phyloP scores from a whole-genome alignment of 2,113 vertebrate genomes.

The Mola mola region DNA sequence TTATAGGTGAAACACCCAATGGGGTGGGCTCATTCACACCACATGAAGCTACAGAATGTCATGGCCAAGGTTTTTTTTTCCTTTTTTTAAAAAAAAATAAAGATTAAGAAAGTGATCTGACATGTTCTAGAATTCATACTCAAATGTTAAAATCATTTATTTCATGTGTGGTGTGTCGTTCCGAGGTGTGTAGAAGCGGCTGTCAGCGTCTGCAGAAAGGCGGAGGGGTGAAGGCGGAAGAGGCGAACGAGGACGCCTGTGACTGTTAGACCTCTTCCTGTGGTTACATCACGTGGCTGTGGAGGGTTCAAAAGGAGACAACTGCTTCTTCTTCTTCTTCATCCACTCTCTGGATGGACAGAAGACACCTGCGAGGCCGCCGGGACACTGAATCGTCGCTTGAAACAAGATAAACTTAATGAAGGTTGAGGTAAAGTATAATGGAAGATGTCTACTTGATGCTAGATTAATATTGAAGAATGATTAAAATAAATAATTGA shows the following conservation, averaged over 20 bases:
- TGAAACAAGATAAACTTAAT: not conserved
- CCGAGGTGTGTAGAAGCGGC: not conserved
- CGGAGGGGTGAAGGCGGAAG: slow-evolving; percentile 54
- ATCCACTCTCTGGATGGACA: slow-evolving; percentile 66
- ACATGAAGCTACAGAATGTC: no score
- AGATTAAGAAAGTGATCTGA: no score
- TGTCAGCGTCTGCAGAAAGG: slow-evolving; percentile 46
- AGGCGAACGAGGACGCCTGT: slow-evolving; percentile 61
- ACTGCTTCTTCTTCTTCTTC: slow-evolving; percentile 72
- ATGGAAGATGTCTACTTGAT: not conserved
- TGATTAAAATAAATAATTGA: not conserved
- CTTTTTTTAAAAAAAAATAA: no score
- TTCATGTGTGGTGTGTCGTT: no score
- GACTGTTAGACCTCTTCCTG: slow-evolving; percentile 88
- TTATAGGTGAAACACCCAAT: no score
- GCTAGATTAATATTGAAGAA: not conserved
- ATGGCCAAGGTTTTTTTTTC: no score
- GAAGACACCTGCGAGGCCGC: slow-evolving; percentile 60
- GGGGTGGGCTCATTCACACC: no score
- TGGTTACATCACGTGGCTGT: slow-evolving; percentile 81
- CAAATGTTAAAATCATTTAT: not conserved
- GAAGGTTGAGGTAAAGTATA: slow-evolving; percentile 63
- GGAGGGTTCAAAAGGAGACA: slow-evolving; percentile 80
- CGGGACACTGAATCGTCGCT: slow-evolving; percentile 19
- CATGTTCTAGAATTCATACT: not conserved